These are phyloP conservation scores for Bathybates hornii DNA, from an alignment of 2,113 vertebrate genomes.

Conservation along the genomic window DNA sequence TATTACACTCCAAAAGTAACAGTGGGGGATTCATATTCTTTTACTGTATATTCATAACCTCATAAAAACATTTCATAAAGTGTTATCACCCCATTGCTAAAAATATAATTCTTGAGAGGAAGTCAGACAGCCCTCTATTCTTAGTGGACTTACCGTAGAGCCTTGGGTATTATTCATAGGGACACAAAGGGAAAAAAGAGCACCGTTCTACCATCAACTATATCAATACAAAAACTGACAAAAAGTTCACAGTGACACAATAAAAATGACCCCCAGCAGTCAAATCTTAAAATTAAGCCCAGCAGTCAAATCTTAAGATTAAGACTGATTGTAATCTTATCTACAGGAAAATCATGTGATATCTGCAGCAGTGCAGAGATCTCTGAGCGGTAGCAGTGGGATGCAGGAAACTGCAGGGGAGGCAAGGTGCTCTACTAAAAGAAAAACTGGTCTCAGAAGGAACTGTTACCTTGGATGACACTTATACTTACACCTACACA, in stretches of 20 bases:
- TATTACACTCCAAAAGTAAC: background rate
- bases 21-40: background rate
- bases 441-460: background rate
- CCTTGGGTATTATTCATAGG: background rate
- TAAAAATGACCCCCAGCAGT: background rate
- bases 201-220: background rate
- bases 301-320: background rate
- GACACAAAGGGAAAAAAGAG: background rate
- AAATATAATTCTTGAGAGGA: background rate
- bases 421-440: background rate
- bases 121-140: background rate
- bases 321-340: background rate
- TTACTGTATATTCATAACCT: background rate
- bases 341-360: background rate
- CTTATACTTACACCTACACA: background rate
- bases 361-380: slow-evolving; percentile 6
- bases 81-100: background rate
- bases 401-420: background rate
- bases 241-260: background rate
- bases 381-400: background rate
- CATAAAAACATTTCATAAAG: background rate
- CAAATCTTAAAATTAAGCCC: background rate
- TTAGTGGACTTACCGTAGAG: background rate
- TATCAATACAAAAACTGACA: background rate
- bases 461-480: slow-evolving; percentile 10